Percentiles rank a stretch among this genome's conserved stretches.
phyloP scores from a whole-genome alignment of 2,797 vertebrate species.

The Cephalopachus bancanus region DNA sequence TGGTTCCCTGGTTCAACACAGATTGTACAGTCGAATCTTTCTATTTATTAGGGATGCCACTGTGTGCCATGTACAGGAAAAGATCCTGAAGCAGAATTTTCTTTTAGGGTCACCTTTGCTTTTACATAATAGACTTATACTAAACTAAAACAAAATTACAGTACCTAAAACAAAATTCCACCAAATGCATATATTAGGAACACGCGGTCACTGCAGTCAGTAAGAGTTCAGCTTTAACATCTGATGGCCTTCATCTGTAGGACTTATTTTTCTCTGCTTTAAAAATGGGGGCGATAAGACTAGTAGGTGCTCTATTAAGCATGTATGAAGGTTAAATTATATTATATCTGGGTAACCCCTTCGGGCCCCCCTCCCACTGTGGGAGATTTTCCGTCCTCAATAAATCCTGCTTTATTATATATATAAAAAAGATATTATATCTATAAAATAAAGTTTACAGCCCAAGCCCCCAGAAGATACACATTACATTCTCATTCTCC shows the following conservation, averaged over 20 bases:
- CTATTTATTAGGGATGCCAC: background rate
- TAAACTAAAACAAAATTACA: background rate
- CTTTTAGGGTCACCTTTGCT: background rate
- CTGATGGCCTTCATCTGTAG: background rate
- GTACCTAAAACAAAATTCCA: background rate
- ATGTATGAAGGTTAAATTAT: background rate
- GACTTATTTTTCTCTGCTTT: background rate
- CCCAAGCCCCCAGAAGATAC: too few species aligned
- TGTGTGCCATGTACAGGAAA: background rate
- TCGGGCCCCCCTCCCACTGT: too few species aligned
- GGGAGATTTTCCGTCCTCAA: too few species aligned
- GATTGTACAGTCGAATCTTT: too few species aligned
- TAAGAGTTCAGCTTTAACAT: background rate
- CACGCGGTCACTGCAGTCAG: accelerated
- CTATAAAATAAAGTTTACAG: background rate
- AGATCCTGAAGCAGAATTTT: background rate
- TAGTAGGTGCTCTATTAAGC: accelerated
- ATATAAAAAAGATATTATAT: background rate
- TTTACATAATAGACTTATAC: background rate
- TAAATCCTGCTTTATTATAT: too few species aligned
- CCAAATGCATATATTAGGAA: background rate
- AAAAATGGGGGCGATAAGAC: background rate
- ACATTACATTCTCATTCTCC: background rate
- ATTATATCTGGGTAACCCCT: too few species aligned
- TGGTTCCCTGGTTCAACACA: background rate